Evolutionary conservation across 2,113 vertebrate genomes (phyloP), one percentile per base, ranked within the genome.

Genomic region (Phaethon lepturus): DNA sequence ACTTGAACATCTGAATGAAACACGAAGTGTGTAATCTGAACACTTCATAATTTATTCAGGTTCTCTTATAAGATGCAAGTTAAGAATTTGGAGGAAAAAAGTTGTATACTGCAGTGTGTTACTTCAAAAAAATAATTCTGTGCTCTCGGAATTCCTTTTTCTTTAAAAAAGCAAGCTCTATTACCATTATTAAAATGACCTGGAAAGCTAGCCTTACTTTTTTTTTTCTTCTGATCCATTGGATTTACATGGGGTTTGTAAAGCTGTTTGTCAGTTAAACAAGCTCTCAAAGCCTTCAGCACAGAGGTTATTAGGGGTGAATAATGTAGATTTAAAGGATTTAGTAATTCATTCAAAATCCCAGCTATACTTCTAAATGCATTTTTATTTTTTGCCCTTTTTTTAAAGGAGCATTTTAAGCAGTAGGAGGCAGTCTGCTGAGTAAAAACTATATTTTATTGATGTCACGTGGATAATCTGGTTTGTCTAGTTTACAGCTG

Each of bases 331-430:
- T 95, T 97, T 96, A 90, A 91, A 74, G 95, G 96, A 93, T 97
- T 96, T 96, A 94, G 94, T 91, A 95, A 96, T 97, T 95, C 91
- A 91, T 79, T 92, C 85, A 80, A 93, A 97, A 97, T 96, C 95
- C 69, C 55, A 76, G 90, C 66, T 96, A 88, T 86, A 89, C 72
- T 96, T 97, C 63, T 35, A 93, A 85, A 87, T 93, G 60, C 64
- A 23, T 86, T 93, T 91, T 90, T 75, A 31, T 31, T 35, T 67
- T 73, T 26, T 49, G 9, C 16, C 7, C 15, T 40, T 50, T 63
- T 87, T 71, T 53, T 88, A 28, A 73, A 66, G 52, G 45, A 62
- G 5, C 20, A 16, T 91, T 93, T 97, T 86, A 93, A 94, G 80
- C 60, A 82, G 80, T 90, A 67, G 62, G 23, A 35, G 85, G 60